These are phyloP conservation scores for Ceramica pisi DNA, from an alignment of 2,888 invertebrate genomes.

Conservation along the genomic window DNA sequence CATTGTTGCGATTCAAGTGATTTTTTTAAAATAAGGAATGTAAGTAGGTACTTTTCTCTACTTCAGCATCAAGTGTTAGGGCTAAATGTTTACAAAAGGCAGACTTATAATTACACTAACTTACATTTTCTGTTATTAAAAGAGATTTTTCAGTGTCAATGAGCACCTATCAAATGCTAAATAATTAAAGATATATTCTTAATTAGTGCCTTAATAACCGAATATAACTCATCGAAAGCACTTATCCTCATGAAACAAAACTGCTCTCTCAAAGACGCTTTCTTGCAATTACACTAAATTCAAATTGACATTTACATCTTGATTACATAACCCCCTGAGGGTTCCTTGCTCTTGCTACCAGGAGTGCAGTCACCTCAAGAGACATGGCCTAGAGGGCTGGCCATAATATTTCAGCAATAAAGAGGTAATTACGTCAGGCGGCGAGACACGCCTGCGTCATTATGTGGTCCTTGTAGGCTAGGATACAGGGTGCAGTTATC, in stretches of 20 bases:
- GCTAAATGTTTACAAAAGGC: neutral
- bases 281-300: slow-evolving; percentile 36
- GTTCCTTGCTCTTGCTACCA: slow-evolving; percentile 51
- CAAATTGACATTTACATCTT: slow-evolving; percentile 47
- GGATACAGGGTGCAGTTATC: slow-evolving; percentile 23
- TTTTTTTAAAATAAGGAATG: neutral
- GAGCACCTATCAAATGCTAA: neutral
- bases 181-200: neutral
- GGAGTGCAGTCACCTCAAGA: slow-evolving; percentile 58
- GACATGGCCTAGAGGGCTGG: slow-evolving; percentile 51
- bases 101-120: neutral
- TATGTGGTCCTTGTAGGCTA: slow-evolving; percentile 52
- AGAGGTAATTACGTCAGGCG: slow-evolving; percentile 66
- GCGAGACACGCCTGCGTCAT: slow-evolving; percentile 56
- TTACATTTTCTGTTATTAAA: no score
- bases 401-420: slow-evolving; percentile 69
- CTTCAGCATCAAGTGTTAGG: neutral
- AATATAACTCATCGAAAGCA: neutral
- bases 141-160: no score
- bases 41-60: neutral
- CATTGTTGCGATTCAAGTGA: neutral
- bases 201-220: neutral
- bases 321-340: slow-evolving; percentile 49
- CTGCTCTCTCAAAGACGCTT: slow-evolving; percentile 2
- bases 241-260: slow-evolving; percentile 2